Conservation (phyloP, 2,797 vertebrate genomes). For the Helicolenus hilgendorfi region DNA sequence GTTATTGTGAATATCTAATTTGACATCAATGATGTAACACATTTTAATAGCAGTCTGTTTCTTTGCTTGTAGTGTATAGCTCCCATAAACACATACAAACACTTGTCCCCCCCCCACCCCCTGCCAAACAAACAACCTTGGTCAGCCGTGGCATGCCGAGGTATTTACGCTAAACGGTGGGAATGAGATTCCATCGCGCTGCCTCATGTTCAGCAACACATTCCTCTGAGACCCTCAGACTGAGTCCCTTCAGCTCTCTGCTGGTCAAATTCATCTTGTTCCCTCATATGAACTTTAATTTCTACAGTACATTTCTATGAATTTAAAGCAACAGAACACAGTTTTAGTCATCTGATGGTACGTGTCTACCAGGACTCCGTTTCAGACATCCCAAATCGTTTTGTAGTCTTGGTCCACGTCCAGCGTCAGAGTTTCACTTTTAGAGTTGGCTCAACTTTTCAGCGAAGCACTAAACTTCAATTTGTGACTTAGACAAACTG, state of each 20-base stretch:
- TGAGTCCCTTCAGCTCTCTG: constrained; percentile 35
- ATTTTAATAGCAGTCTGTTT: background rate
- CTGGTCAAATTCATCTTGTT: constrained; percentile 32
- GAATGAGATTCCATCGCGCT: constrained; percentile 62
- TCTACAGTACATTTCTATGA: background rate
- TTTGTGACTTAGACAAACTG: too few species aligned
- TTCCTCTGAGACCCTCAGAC: constrained; percentile 49
- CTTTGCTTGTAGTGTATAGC: background rate
- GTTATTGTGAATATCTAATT: constrained; percentile 9
- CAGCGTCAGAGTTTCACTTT: background rate
- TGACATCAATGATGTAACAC: background rate
- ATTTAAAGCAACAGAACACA: background rate
- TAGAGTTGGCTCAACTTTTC: background rate
- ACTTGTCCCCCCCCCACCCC: background rate
- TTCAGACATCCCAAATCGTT: background rate
- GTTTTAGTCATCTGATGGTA: background rate
- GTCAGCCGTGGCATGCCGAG: constrained; percentile 66
- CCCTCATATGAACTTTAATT: background rate
- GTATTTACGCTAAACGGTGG: constrained; percentile 71
- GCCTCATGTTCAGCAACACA: constrained; percentile 59
- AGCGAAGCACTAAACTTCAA: background rate
- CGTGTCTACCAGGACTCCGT: background rate
- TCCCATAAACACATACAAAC: constrained; percentile 24
- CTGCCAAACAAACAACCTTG: constrained; percentile 67
- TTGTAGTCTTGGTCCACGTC: background rate